Conservation (phyloP, 1,140 invertebrate species). For the Achroia grisella region DNA sequence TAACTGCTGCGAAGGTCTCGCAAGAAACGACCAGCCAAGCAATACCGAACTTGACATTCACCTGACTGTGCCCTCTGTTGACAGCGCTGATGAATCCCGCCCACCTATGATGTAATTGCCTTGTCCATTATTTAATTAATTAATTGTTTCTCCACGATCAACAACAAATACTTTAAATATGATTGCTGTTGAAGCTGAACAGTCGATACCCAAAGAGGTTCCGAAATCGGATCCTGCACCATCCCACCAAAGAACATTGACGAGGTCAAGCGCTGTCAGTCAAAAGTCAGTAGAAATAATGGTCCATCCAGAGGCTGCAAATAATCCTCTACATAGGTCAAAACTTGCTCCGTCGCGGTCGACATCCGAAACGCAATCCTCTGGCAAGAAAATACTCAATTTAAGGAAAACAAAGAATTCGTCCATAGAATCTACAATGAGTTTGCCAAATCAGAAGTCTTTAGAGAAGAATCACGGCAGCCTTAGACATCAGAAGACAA, state of each 20-base stretch:
- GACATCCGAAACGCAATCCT: constrained; percentile 58
- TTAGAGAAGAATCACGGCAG: constrained; percentile 69
- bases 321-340: constrained; percentile 64
- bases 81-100: constrained; percentile 49
- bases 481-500: constrained; percentile 63
- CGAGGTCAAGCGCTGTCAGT: constrained; percentile 74
- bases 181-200: constrained; percentile 66
- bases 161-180: constrained; percentile 28
- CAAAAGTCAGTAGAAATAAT: constrained; percentile 74
- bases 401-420: constrained; percentile 69
- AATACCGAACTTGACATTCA: constrained; percentile 50
- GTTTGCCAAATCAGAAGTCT: constrained; percentile 71
- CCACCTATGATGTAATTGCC: constrained; percentile 56
- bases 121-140: constrained; percentile 5
- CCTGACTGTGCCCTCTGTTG: constrained; percentile 62
- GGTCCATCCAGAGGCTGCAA: constrained; percentile 55
- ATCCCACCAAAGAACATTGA: constrained; percentile 45
- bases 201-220: constrained; percentile 47
- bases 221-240: constrained; percentile 47
- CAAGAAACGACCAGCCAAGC: constrained; percentile 29
- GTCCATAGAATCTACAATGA: constrained; percentile 71
- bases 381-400: constrained; percentile 60
- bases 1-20: constrained; percentile 57
- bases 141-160: constrained; percentile 5
- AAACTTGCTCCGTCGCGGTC: constrained; percentile 63